Evolutionary conservation across 1,140 invertebrate species (phyloP).

Genomic region (Trichonephila clavata): DNA sequence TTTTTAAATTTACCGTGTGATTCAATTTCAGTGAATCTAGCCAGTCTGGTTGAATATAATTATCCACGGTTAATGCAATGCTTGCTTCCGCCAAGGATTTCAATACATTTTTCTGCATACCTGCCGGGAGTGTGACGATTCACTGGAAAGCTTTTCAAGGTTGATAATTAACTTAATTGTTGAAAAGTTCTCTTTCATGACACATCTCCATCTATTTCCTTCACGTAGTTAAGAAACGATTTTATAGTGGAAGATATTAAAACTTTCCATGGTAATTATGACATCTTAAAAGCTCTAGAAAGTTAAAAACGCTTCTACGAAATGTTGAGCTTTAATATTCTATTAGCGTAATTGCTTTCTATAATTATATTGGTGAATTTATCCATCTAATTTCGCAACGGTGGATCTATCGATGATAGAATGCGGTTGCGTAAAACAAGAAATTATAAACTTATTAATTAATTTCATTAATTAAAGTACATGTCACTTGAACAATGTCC

Average conservation of each 20-base stretch:
- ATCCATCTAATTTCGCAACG: too few relatives aligned
- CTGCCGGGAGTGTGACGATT: not conserved
- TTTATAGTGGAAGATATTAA: not conserved
- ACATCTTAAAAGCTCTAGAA: not conserved
- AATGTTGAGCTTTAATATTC: too few relatives aligned
- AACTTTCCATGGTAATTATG: not conserved
- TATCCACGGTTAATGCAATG: not conserved
- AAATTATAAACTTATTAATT: too few relatives aligned
- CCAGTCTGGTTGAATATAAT: constrained; percentile 18
- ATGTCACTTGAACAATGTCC: too few relatives aligned
- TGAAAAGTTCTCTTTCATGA: not conserved
- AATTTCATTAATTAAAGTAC: too few relatives aligned
- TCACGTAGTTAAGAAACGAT: not conserved
- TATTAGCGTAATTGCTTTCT: too few relatives aligned
- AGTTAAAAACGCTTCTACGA: too few relatives aligned
- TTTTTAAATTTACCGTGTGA: not conserved
- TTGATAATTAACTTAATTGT: not conserved
- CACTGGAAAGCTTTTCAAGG: not conserved
- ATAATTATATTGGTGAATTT: too few relatives aligned
- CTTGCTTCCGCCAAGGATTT: not conserved
- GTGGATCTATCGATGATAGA: too few relatives aligned
- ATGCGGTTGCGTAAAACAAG: too few relatives aligned
- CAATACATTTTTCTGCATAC: not conserved
- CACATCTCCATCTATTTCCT: not conserved
- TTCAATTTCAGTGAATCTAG: not conserved